phyloP scores from a whole-genome alignment of 2,797 vertebrate genomes.

The Rhynchotus rufescens region DNA sequence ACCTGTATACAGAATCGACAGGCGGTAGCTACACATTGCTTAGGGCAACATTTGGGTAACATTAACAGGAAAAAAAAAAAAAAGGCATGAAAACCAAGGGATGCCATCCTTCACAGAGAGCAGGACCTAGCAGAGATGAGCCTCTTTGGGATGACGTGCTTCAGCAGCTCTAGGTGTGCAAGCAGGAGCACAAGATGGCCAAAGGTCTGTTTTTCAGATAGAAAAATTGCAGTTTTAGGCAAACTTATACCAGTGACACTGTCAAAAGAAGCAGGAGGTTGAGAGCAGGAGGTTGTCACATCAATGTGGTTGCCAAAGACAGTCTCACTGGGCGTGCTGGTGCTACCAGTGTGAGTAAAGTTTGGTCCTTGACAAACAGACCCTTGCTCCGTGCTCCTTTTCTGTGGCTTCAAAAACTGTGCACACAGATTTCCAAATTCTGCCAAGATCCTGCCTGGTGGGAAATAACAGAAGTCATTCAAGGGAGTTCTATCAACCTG shows the following conservation, averaged over 20 bases:
- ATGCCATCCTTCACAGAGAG: background rate
- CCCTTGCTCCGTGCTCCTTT: background rate
- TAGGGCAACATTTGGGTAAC: background rate
- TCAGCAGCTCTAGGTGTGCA: background rate
- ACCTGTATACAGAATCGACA: background rate
- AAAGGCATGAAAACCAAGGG: background rate
- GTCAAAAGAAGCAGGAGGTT: background rate
- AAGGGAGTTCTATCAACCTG: background rate
- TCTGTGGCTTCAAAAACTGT: background rate
- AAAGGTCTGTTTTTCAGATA: background rate
- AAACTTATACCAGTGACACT: background rate
- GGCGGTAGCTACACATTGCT: background rate
- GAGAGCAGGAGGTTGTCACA: background rate
- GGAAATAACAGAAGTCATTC: background rate
- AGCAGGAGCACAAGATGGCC: background rate
- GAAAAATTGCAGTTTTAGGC: background rate
- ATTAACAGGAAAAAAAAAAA: background rate
- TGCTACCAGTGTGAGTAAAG: background rate
- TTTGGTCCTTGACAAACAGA: background rate
- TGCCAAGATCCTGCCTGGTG: background rate
- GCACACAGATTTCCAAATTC: background rate
- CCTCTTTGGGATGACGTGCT: background rate
- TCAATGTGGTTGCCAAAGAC: too few species aligned
- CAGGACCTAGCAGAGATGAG: background rate
- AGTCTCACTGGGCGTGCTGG: too few species aligned